Evolutionary conservation across 1,140 invertebrate genomes (phyloP), one percentile per base, ranked within the genome.

Genomic region (Goniozus legneri): DNA sequence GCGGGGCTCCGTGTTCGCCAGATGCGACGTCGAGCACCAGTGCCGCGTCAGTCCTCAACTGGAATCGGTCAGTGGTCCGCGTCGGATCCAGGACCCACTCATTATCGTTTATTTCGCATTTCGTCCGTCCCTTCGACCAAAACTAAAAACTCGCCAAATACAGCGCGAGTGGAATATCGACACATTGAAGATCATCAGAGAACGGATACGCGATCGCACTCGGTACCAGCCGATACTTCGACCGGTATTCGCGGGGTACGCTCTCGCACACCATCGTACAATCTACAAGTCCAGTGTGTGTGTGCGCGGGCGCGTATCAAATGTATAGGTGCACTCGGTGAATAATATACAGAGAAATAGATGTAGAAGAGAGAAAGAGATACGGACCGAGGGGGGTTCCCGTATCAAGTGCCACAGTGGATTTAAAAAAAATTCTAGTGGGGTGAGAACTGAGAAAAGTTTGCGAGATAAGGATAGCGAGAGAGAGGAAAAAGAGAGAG

Each of bases 41-140:
- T 67, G 58, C 54, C 65, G 65, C 65, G 65, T 64, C 65, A 64
- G 65, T 67, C 56, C 41, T 56, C 59, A 38, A 54, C 51, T 46
- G 55, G 50, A 63, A 53, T 58, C 58, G 63, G 59, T 67, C 65
- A 60, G 62, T 64, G 62, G 56, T 64, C 58, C 61, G 56, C 39
- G 56, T 61, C 53, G 58, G 60, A 63, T n/a, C 48, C 62, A 63
- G 61, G 60, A 41, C 60, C 62, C 51, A 51, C 48, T 52, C 40
- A 41, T 27, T 47, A 42, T 46, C 46, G 34, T 38, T 38, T 36
- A 14, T 49, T 50, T 34, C 42, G 15, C 43, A 34, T 32, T 27
- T 48, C 30, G 15, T n/a, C 12, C 10, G 19, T 37, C 37, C 35
- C 27, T 19, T 45, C 37, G 36, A 36, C 24, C 24, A 6, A 10